Conservation (phyloP, 1,140 invertebrate species). For the Teleogryllus occipitalis region DNA sequence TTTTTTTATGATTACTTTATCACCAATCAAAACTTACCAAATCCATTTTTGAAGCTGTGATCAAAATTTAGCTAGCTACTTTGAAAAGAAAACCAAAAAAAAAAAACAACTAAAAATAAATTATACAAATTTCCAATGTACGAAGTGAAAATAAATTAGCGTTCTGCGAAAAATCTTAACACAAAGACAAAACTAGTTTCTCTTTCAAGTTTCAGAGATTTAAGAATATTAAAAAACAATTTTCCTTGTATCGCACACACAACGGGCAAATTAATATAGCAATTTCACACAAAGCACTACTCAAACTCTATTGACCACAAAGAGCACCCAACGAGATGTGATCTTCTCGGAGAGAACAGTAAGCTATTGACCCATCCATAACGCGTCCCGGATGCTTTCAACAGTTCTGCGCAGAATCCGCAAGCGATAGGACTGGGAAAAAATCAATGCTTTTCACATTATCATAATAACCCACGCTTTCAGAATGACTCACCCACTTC, state of each 20-base stretch:
- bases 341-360: background rate
- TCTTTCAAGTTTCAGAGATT: background rate
- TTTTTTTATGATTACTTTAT: too few species aligned
- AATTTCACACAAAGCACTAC: background rate
- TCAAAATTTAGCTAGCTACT: too few species aligned
- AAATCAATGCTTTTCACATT: conserved; percentile 16
- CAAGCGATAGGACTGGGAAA: background rate
- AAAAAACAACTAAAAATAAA: too few species aligned
- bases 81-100: too few species aligned
- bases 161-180: background rate
- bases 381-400: conserved; percentile 7
- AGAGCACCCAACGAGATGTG: background rate
- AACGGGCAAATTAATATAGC: background rate
- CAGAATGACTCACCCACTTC: conserved; percentile 16
- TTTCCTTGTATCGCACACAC: background rate
- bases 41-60: too few species aligned
- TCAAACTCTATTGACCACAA: background rate
- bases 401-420: conserved; percentile 16
- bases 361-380: conserved; percentile 12
- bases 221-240: background rate
- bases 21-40: too few species aligned
- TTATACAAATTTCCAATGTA: too few species aligned
- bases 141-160: too few species aligned
- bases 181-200: background rate
- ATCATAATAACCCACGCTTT: conserved; percentile 19